Base-by-base conservation (phyloP, 1,140 invertebrate species). In the Contarinia nasturtii region DNA sequence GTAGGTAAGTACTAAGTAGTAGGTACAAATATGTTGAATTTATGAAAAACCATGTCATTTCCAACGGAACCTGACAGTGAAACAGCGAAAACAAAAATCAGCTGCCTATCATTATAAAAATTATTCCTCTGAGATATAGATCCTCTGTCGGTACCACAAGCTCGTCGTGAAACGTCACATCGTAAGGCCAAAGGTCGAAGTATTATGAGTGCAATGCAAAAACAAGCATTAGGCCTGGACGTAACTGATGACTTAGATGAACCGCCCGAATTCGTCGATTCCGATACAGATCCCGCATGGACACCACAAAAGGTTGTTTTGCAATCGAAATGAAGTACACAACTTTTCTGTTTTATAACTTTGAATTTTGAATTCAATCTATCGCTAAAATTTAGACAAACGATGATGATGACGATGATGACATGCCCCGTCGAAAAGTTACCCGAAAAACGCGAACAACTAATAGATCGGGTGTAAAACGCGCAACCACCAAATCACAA, bases 271-370 rank as follows among this genome's bases (percentile, higher is more conserved):
- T 73, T 71, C 53, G 61, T 65, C 34, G 75, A 80, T 60, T 79
- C 76, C 7, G 77, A 80, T 60, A 74, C 73, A 11, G 78, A 81
- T 70, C 79, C 78, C 10, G 77, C 76, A 7, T 82, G 79, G 79
- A 79, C 75, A 17, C 79, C 79, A 7, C 70, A 72, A 51, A 68
- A 63, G 53, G 60, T 63, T 18, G 15, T 34, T 27, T 33, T n/a
- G 7, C 20, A 44, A 44, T n/a, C n/a, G n/a, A n/a, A n/a, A n/a
- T n/a, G n/a, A n/a, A n/a, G n/a, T n/a, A n/a, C n/a, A n/a, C n/a
- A n/a, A n/a, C n/a, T n/a, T n/a, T n/a, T n/a, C n/a, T n/a, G n/a
- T n/a, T n/a, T n/a, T n/a, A n/a, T n/a, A n/a, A n/a, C n/a, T n/a
- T n/a, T 44, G 22, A 20, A 44, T 7, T 44, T 7, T 44, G 14